phyloP scores from a whole-genome alignment of 2,888 invertebrate genomes.

The Calliphora vomitoria region DNA sequence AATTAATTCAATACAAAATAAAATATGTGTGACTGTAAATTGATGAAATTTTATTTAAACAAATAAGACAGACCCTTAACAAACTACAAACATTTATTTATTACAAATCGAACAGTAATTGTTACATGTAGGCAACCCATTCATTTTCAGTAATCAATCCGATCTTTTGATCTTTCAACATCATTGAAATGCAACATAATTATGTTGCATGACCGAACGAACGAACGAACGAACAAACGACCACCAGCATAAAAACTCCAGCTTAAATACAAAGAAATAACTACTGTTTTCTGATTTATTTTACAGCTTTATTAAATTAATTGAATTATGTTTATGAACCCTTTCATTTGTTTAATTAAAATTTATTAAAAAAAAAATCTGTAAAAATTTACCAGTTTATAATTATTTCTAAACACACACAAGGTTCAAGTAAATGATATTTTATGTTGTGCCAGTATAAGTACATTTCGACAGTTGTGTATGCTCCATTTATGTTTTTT shows the following conservation, averaged over 20 bases:
- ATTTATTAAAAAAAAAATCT: conserved; percentile 4
- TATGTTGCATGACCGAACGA: neutral
- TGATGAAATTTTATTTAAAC: too few relatives aligned
- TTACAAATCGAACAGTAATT: conserved; percentile 18
- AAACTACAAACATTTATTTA: neutral
- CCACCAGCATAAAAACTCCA: conserved; percentile 35
- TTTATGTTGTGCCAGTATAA: neutral
- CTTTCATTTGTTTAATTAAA: conserved; percentile 20
- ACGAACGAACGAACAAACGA: neutral
- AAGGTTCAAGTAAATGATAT: neutral
- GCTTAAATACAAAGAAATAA: neutral
- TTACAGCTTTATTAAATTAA: conserved; percentile 31
- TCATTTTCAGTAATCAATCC: conserved; percentile 17
- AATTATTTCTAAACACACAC: conserved; percentile 3
- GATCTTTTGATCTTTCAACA: conserved; percentile 53
- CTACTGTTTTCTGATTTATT: conserved; percentile 26
- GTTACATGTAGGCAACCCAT: neutral
- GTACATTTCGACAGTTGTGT: conserved; percentile 12
- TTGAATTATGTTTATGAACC: conserved; percentile 25
- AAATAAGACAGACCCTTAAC: neutral
- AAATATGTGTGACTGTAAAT: too few relatives aligned
- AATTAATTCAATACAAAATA: too few relatives aligned
- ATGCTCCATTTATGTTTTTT: neutral
- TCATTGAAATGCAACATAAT: neutral
- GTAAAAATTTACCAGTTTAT: neutral